These are phyloP conservation scores for Picathartes gymnocephalus DNA, from an alignment of 2,113 vertebrate genomes.

Conservation along the genomic window DNA sequence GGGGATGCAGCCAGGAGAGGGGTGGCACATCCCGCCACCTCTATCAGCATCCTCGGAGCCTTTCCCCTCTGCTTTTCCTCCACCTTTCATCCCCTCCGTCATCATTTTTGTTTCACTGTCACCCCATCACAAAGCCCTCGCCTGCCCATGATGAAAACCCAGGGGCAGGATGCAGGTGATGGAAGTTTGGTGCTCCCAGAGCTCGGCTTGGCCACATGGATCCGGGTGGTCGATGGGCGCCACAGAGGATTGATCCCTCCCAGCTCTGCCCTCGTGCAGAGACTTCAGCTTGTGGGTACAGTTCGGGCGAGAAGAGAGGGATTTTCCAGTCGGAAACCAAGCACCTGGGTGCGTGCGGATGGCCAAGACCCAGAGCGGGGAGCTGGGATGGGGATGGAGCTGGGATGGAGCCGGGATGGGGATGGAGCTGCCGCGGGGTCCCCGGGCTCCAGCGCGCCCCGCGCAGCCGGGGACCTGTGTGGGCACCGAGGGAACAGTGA, in stretches of 20 bases:
- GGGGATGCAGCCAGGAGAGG: neutral
- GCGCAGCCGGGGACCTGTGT: neutral
- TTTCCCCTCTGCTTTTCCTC: neutral
- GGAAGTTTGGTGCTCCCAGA: neutral
- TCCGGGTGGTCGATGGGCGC: fast-evolving
- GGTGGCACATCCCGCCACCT: fast-evolving
- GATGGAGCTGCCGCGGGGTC: neutral
- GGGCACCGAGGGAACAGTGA: neutral
- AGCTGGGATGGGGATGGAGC: neutral
- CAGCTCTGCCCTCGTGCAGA: neutral
- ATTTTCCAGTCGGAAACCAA: neutral
- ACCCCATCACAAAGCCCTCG: fast-evolving
- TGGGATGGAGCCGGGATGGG: neutral
- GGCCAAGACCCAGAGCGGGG: neutral
- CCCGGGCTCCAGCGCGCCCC: neutral
- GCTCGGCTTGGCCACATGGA: fast-evolving
- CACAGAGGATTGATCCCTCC: neutral
- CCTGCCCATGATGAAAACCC: fast-evolving
- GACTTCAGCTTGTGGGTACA: neutral
- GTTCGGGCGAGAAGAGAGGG: fast-evolving
- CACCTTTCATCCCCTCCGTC: neutral
- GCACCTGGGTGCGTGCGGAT: neutral
- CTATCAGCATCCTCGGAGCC: neutral
- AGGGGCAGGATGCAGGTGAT: neutral
- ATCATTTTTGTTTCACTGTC: neutral